A percentile compares a stretch with the other conserved stretches of the same genome.
phyloP scores from a whole-genome alignment of 2,113 vertebrate genomes.

The Galbula dea region DNA sequence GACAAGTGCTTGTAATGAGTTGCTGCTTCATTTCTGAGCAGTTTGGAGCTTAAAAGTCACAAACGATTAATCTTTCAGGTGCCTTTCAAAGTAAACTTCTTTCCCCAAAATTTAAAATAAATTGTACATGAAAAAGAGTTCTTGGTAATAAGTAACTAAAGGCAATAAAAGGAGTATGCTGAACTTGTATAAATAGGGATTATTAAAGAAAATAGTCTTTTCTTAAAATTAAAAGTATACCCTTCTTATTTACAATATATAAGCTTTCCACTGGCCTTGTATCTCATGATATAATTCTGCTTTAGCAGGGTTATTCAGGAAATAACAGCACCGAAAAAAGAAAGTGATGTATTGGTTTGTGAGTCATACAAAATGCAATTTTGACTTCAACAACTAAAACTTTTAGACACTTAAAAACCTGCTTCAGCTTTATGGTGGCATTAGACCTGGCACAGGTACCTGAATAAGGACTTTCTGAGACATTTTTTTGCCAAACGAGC shows the following conservation, averaged over 20 bases:
- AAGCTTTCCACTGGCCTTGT: not conserved
- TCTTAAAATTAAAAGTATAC: not conserved
- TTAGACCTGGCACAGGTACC: not conserved
- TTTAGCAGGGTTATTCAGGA: not conserved
- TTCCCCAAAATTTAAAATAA: not conserved
- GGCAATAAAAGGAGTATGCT: not conserved
- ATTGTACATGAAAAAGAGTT: not conserved
- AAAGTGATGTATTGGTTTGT: not conserved
- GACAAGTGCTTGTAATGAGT: conserved; percentile 22
- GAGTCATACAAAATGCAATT: conserved; percentile 7
- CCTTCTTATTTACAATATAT: not conserved
- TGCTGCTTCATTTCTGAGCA: conserved; percentile 30
- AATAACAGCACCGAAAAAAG: not conserved
- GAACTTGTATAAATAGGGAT: not conserved
- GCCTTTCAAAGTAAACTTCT: not conserved
- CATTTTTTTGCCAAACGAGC: not conserved
- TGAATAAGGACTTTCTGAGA: not conserved
- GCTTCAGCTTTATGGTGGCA: not conserved
- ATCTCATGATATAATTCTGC: not conserved
- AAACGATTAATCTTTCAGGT: not conserved
- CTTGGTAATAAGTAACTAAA: not conserved
- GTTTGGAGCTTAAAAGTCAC: not conserved
- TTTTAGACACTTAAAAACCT: not conserved
- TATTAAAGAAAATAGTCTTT: not conserved
- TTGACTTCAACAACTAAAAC: conserved; percentile 7